A percentile compares a stretch with the other conserved stretches of the same genome.
Evolutionary conservation across 2,113 vertebrate genomes (phyloP).

Genomic region (Zosterops japonicus): DNA sequence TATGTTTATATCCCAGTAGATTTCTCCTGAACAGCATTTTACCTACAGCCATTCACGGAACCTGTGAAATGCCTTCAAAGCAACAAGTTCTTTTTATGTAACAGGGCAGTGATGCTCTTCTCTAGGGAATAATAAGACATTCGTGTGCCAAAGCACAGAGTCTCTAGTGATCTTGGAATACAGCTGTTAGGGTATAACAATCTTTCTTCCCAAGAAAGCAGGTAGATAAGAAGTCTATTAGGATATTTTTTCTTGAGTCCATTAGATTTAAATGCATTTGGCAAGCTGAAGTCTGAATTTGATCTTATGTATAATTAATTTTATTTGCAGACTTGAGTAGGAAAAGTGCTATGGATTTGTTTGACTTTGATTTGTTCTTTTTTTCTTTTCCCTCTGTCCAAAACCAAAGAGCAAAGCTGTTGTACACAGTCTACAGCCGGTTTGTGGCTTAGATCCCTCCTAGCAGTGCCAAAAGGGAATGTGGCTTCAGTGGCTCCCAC

Average conservation of each 20-base stretch:
- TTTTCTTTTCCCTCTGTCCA: neutral
- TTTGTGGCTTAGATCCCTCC: neutral
- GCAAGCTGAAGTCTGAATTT: neutral
- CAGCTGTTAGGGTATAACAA: neutral
- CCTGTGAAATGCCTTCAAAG: neutral
- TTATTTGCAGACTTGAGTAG: neutral
- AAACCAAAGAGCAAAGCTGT: neutral
- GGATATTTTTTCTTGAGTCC: neutral
- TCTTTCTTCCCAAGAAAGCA: neutral
- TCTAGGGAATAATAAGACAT: neutral
- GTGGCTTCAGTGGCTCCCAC: neutral
- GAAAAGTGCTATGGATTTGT: neutral
- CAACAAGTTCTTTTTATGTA: neutral
- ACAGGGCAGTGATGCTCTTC: neutral
- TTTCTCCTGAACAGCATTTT: neutral
- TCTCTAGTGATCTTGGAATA: neutral
- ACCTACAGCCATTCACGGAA: neutral
- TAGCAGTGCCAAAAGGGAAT: neutral
- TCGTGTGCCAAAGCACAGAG: neutral
- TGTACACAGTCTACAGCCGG: neutral
- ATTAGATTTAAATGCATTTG: neutral
- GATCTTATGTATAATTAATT: neutral
- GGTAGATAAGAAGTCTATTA: neutral
- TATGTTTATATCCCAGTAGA: neutral
- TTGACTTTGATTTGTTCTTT: neutral